Evolutionary conservation across 2,888 invertebrate genomes (phyloP), one percentile per base, ranked within the genome.

Genomic region (Eumacrocentrus americanus): DNA sequence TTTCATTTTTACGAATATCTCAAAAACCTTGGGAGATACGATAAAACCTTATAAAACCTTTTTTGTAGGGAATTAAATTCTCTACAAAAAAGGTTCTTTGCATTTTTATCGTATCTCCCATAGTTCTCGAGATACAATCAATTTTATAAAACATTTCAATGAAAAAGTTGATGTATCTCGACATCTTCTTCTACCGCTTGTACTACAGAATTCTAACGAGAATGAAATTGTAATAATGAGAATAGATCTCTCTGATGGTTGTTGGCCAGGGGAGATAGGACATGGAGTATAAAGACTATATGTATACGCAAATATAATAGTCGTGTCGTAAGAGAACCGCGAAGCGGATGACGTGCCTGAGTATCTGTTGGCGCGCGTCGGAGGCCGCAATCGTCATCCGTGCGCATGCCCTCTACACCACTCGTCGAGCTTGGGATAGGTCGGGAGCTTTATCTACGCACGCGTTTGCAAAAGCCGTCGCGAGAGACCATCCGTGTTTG

Each of bases 331-430:
- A 60, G 42, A 55, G 37, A 44, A 11, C 23, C 14, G n/a, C 22
- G 11, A 60, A 55, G 34, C 51, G 55, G 51, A 60, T 51, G 60
- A 60, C 52, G 58, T 58, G 50, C 52, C 37, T 51, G 48, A 54
- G 22, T 46, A 46, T 42, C 42, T 20, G 42, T 54, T 18, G 25
- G 44, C 54, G 54, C 34, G 44, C 54, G 42, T 44, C 54, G 44
- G 54, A 54, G 54, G 54, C 44, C 42, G 34, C 22, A 14, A 7
- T 7, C 20, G 23, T 52, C 37, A 20, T 29, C 42, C 25, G 42
- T 18, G 50, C 55, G 60, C 55, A 60, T 34, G 50, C 55, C 47
- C 54, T 54, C 20, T 25, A 16, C 16, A 25, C 18, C 54, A 9
- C 34, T 46, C 23, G 25, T 37, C 11, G 37, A 44, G 29, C 25